A percentile compares a stretch with the other conserved stretches of the same genome.
Conservation (phyloP, 2,888 invertebrate genomes). For the Sinopyrophorus schimmeli region DNA sequence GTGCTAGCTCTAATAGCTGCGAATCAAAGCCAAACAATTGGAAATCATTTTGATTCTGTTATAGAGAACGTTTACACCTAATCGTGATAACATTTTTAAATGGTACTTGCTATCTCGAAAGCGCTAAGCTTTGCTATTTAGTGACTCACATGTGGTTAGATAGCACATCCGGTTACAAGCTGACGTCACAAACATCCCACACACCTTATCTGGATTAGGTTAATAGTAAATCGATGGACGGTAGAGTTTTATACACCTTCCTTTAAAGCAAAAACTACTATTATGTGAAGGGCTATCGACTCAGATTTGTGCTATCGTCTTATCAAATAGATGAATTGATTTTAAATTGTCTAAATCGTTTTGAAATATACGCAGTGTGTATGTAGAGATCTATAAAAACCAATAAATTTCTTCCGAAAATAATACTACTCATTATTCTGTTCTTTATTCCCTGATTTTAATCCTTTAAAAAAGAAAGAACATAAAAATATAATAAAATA, state of each 20-base stretch:
- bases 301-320: constrained; percentile 19
- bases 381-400: too few relatives aligned
- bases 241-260: constrained; percentile 33
- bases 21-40: constrained; percentile 19
- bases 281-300: constrained; percentile 30
- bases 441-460: too few relatives aligned
- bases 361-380: too few relatives aligned
- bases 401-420: too few relatives aligned
- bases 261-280: constrained; percentile 28
- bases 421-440: too few relatives aligned
- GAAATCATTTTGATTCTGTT: constrained; percentile 25
- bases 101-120: constrained; percentile 23
- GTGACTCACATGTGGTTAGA: constrained; percentile 29
- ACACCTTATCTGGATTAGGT: constrained; percentile 34
- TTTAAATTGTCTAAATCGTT: too few relatives aligned
- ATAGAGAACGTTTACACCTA: constrained; percentile 21
- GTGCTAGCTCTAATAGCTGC: constrained; percentile 15
- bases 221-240: constrained; percentile 34
- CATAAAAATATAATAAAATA: too few relatives aligned
- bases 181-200: constrained; percentile 28
- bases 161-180: constrained; percentile 32
- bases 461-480: too few relatives aligned
- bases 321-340: constrained; percentile 18
- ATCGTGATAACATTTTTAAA: constrained; percentile 26
- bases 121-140: constrained; percentile 27